phyloP scores from a whole-genome alignment of 2,113 vertebrate genomes.

The Bombycilla garrulus region DNA sequence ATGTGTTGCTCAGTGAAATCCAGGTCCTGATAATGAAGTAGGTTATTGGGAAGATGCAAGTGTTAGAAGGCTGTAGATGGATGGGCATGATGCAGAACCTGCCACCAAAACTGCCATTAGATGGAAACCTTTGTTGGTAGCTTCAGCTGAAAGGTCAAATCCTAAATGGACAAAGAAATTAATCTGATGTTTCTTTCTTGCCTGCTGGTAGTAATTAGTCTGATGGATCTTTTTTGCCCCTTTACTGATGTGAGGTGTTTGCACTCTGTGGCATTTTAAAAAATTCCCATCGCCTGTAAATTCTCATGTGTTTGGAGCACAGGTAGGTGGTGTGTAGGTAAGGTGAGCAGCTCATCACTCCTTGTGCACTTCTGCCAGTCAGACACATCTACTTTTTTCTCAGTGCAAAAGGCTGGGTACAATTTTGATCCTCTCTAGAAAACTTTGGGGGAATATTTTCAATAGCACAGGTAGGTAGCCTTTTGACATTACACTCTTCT shows the following conservation, averaged over 20 bases:
- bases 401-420: not conserved
- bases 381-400: not conserved
- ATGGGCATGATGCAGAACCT: not conserved
- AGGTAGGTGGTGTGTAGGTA: not conserved
- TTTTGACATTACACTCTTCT: not conserved
- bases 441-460: not conserved
- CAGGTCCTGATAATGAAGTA: not conserved
- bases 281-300: not conserved
- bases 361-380: not conserved
- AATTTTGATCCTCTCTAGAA: not conserved
- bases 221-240: not conserved
- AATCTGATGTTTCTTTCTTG: not conserved
- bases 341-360: not conserved
- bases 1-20: not conserved
- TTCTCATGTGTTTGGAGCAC: accelerated
- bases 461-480: not conserved
- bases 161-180: not conserved
- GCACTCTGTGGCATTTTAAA: not conserved
- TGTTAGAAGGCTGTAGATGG: not conserved
- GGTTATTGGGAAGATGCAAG: not conserved
- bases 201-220: not conserved
- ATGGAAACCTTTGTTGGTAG: not conserved
- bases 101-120: not conserved
- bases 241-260: not conserved
- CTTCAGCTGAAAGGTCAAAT: not conserved